A percentile compares a stretch with the other conserved stretches of the same genome.
phyloP scores from a whole-genome alignment of 2,888 invertebrate species.

The Hirudinaria manillensis region DNA sequence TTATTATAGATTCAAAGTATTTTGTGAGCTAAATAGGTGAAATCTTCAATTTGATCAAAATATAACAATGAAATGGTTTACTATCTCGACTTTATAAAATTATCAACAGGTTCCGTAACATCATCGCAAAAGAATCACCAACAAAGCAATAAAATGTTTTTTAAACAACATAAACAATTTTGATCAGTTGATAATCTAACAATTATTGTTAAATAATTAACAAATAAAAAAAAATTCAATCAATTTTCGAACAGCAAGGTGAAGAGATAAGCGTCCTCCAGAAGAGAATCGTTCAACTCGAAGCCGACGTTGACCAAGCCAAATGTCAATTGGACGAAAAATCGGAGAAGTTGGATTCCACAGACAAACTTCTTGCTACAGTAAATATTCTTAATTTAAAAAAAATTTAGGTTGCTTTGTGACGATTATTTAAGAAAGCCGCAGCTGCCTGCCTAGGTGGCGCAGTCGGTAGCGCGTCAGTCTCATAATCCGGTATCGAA shows the following conservation, averaged over 20 bases:
- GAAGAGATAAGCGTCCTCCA: constrained; percentile 96
- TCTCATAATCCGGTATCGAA: constrained; percentile 62
- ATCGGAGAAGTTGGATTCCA: constrained; percentile 93
- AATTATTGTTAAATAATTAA: no score
- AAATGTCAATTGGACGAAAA: constrained; percentile 92
- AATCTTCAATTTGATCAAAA: no score
- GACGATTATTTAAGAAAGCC: neutral
- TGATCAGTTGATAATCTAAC: no score
- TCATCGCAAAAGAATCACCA: no score
- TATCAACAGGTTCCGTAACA: no score
- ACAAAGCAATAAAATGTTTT: no score
- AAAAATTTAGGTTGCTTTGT: neutral
- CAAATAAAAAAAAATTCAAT: no score
- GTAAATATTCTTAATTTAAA: constrained; percentile 64
- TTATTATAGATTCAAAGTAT: no score
- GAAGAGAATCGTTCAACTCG: constrained; percentile 98
- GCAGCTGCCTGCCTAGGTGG: constrained; percentile 63
- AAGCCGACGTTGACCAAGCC: constrained; percentile 96
- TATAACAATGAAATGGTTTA: no score
- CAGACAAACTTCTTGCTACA: constrained; percentile 73
- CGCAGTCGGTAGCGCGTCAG: constrained; percentile 78
- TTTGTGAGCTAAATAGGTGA: no score
- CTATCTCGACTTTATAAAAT: no score
- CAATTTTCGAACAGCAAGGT: constrained; percentile 58
- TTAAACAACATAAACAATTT: no score